Base-by-base conservation (phyloP, 2,113 vertebrate genomes). In the Desmodus rotundus region DNA sequence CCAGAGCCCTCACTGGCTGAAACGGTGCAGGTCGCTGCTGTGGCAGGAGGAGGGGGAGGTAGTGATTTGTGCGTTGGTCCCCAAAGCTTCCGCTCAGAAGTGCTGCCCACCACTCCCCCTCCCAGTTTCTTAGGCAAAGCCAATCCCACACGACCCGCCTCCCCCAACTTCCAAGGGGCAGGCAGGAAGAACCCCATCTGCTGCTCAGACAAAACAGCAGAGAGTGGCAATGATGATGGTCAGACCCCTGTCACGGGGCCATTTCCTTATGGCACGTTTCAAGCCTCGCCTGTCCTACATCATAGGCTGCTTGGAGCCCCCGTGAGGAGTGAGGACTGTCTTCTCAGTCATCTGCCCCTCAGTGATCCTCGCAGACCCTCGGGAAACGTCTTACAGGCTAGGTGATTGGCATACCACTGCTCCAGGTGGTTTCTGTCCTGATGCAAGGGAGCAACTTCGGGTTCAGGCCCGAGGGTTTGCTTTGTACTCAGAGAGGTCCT, bases 111-210 rank as follows among this genome's bases (percentile, higher is more conserved):
- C 12, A 12, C 28, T 20, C 8, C 31, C 31, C 17, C 13, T 85
- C 58, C 24, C 11, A 31, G 31, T 56, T 84, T 67, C 45, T 72
- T 17, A 67, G 31, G 65, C 17, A 45, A 8, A 52, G 72, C 47
- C 65, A 47, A 24, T 58, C 45, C 0, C 5, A 13, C 4, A 11
- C 2, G 17, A 54, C 54, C 19, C 2, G 2, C 54, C 1, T 20
- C 36, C 24, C 0, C 0, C 22, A 17, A 24, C 43, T 22, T 81
- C 38, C 43, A 11, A 52, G n/a, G 36, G 26, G 2, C 9, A 20
- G 28, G 5, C 22, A 68, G n/a, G 56, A 67, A 10, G 2, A 20
- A 7, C 17, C 11, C 26, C 26, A 68, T 38, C 8, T 11, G 19
- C 19, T 28, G 41, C 28, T 12, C 7, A 15, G 52, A 20, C 22